These are phyloP conservation scores for Patella ulyssiponensis DNA, from an alignment of 2,888 invertebrate genomes.

Conservation along the genomic window DNA sequence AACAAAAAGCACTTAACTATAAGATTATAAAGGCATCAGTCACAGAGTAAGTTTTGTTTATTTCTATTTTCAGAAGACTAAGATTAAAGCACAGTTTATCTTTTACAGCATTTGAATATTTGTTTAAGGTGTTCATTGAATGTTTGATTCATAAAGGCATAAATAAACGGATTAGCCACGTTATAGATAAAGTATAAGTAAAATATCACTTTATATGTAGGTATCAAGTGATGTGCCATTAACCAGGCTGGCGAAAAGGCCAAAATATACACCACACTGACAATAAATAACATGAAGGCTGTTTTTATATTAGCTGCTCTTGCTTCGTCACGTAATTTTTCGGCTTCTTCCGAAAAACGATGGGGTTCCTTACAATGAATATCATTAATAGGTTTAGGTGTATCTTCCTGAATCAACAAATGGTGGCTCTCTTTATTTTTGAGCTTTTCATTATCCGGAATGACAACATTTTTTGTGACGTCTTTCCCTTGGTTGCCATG, in stretches of 20 bases:
- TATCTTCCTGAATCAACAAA: not conserved
- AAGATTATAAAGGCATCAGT: too few species aligned
- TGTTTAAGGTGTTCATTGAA: conserved; percentile 60
- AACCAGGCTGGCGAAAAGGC: conserved; percentile 70
- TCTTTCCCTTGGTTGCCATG: conserved; percentile 33
- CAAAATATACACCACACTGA: conserved; percentile 69
- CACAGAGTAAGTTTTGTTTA: too few species aligned
- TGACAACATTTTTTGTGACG: not conserved
- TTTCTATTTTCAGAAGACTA: too few species aligned
- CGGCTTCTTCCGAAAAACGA: conserved; percentile 27
- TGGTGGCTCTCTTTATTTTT: not conserved
- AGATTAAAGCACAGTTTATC: too few species aligned
- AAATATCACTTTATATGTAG: conserved; percentile 61
- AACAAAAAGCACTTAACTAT: too few species aligned
- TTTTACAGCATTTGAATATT: conserved; percentile 37
- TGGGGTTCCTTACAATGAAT: not conserved
- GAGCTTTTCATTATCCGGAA: not conserved
- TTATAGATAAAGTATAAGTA: conserved; percentile 71
- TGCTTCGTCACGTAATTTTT: conserved; percentile 49
- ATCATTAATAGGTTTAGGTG: not conserved
- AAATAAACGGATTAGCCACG: conserved; percentile 71
- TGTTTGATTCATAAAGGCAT: conserved; percentile 71
- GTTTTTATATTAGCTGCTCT: conserved; percentile 68
- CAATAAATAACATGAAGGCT: conserved; percentile 71
- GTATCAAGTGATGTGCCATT: conserved; percentile 63